Percentiles rank a stretch among this genome's conserved stretches.
phyloP scores from a whole-genome alignment of 2,797 vertebrate genomes.

The Morelia viridis region DNA sequence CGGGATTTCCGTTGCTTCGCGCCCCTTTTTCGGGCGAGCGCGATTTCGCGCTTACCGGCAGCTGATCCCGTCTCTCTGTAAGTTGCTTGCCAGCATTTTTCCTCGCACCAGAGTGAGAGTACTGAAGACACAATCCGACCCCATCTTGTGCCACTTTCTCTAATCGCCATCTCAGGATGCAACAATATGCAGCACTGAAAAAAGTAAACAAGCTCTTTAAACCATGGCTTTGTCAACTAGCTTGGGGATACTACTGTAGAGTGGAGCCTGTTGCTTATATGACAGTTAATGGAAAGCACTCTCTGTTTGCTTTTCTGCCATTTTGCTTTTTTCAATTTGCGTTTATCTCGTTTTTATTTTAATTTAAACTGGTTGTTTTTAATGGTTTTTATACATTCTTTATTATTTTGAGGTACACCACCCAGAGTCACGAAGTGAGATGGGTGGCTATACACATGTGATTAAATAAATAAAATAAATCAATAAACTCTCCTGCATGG shows the following conservation, averaged over 20 bases:
- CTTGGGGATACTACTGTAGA: not conserved
- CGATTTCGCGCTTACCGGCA: too few species aligned
- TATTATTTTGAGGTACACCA: not conserved
- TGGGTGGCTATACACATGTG: not conserved
- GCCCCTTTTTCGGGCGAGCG: too few species aligned
- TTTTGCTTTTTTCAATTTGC: not conserved
- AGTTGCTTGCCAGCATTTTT: too few species aligned
- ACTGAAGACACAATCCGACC: conserved; percentile 24
- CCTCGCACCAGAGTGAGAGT: too few species aligned
- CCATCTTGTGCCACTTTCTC: not conserved
- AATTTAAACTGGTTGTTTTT: not conserved
- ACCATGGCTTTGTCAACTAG: not conserved
- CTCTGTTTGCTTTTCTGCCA: not conserved
- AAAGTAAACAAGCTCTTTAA: conserved; percentile 28
- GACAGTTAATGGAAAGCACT: not conserved
- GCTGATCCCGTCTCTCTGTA: too few species aligned
- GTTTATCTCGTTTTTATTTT: not conserved
- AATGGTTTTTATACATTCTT: not conserved
- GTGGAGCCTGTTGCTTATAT: not conserved
- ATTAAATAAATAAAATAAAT: conserved; percentile 32
- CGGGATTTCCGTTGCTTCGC: too few species aligned
- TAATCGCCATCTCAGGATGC: conserved; percentile 39
- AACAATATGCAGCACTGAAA: conserved; percentile 33
- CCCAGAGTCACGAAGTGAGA: not conserved
- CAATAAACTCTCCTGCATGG: conserved; percentile 31